Conservation (phyloP, 2,888 invertebrate species). For the Athalia circularis region DNA sequence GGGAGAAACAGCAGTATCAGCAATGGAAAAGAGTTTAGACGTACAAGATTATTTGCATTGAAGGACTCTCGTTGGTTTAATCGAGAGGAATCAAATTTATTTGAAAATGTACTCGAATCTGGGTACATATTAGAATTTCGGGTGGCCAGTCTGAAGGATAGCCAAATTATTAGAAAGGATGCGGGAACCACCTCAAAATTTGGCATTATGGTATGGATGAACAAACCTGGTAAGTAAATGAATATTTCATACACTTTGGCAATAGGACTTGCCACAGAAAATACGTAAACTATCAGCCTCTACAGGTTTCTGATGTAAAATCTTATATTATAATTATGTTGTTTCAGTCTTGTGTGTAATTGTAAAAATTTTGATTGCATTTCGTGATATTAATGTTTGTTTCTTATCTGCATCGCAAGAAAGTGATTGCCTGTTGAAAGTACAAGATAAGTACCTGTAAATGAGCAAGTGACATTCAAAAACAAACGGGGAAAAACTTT, state of each 20-base stretch:
- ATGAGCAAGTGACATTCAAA: not conserved
- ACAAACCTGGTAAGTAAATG: constrained; percentile 29
- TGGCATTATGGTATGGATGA: constrained; percentile 40
- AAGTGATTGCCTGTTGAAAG: too few relatives aligned
- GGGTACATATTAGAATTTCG: constrained; percentile 46
- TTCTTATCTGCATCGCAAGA: too few relatives aligned
- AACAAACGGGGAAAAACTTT: not conserved
- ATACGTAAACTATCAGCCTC: too few relatives aligned
- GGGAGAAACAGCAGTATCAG: constrained; percentile 8
- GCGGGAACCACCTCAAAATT: constrained; percentile 29
- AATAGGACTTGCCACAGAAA: too few relatives aligned
- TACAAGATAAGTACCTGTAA: not conserved
- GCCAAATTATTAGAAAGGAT: constrained; percentile 19
- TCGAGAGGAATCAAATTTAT: constrained; percentile 35
- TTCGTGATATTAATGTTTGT: too few relatives aligned
- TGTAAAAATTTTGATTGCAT: too few relatives aligned
- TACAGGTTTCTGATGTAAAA: too few relatives aligned
- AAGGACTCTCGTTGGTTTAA: constrained; percentile 43
- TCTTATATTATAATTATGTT: too few relatives aligned
- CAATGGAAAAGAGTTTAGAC: constrained; percentile 26
- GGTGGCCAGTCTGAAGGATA: not conserved
- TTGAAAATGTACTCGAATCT: constrained; percentile 42
- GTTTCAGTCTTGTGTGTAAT: too few relatives aligned
- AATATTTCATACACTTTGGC: not conserved
- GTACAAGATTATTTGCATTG: constrained; percentile 40